Conservation (phyloP, 2,113 vertebrate genomes). For the Colaptes auratus region DNA sequence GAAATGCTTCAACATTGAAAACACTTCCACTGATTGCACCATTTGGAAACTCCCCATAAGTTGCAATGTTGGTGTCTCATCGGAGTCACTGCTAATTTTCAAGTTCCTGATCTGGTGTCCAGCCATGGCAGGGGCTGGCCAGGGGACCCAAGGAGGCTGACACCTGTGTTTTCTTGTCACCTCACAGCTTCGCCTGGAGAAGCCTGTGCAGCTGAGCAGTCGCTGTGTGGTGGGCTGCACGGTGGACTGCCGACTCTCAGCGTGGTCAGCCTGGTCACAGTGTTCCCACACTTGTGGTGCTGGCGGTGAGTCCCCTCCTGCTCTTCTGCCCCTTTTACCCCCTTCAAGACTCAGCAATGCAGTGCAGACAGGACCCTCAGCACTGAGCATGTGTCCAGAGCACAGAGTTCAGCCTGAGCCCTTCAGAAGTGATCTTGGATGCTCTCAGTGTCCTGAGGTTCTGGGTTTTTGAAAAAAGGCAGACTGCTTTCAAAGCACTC, state of each 20-base stretch:
- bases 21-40: accelerated
- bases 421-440: accelerated
- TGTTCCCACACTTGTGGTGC: conserved; percentile 90
- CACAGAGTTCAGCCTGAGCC: accelerated
- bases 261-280: conserved; percentile 90
- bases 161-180: not conserved
- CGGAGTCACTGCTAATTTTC: accelerated
- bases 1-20: not conserved
- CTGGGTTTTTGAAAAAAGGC: not conserved
- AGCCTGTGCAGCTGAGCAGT: conserved; percentile 73
- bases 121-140: not conserved
- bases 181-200: conserved; percentile 80
- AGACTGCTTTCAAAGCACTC: not conserved
- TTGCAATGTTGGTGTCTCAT: accelerated
- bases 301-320: conserved; percentile 77
- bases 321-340: no score
- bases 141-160: not conserved
- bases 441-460: accelerated
- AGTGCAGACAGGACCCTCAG: not conserved
- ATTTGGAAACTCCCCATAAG: accelerated
- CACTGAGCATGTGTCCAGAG: accelerated
- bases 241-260: conserved; percentile 88
- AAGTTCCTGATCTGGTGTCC: not conserved
- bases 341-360: accelerated
- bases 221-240: conserved; percentile 86